A percentile compares a stretch with the other conserved stretches of the same genome.
These are phyloP conservation scores for Pentalonia nigronervosa DNA, from an alignment of 1,140 invertebrate genomes.

Conservation along the genomic window DNA sequence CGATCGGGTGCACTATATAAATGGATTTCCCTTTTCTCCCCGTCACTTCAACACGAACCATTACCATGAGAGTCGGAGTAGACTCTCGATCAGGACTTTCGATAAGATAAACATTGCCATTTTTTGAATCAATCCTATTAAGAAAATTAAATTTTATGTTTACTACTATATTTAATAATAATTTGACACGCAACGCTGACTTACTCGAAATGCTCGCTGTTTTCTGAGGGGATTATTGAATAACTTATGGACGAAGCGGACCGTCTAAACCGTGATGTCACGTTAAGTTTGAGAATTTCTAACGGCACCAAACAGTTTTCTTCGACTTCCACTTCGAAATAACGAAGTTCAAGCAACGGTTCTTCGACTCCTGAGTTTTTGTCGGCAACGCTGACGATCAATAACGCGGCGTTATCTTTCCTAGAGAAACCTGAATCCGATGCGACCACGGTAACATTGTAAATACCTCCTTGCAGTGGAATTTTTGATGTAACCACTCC, in stretches of 20 bases:
- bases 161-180: not conserved
- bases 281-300: conserved; percentile 74
- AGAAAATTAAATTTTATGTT: not conserved
- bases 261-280: conserved; percentile 63
- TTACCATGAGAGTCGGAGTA: conserved; percentile 72
- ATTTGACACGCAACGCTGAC: not conserved
- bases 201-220: conserved; percentile 63
- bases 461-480: conserved; percentile 69
- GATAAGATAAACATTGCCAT: conserved; percentile 75
- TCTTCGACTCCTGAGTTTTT: conserved; percentile 67
- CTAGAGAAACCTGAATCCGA: conserved; percentile 84
- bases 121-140: conserved; percentile 72
- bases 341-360: conserved; percentile 75
- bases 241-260: conserved; percentile 49
- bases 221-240: conserved; percentile 59
- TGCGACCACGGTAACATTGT: conserved; percentile 82
- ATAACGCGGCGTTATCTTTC: conserved; percentile 77
- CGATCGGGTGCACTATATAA: conserved; percentile 75
- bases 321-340: conserved; percentile 80
- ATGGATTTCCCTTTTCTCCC: conserved; percentile 70
- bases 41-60: conserved; percentile 73
- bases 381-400: conserved; percentile 73
- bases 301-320: conserved; percentile 77
- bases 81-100: conserved; percentile 75
- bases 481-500: conserved; percentile 79